Evolutionary conservation across 2,888 invertebrate species (phyloP).

Genomic region (Temnothorax rugatulus): DNA sequence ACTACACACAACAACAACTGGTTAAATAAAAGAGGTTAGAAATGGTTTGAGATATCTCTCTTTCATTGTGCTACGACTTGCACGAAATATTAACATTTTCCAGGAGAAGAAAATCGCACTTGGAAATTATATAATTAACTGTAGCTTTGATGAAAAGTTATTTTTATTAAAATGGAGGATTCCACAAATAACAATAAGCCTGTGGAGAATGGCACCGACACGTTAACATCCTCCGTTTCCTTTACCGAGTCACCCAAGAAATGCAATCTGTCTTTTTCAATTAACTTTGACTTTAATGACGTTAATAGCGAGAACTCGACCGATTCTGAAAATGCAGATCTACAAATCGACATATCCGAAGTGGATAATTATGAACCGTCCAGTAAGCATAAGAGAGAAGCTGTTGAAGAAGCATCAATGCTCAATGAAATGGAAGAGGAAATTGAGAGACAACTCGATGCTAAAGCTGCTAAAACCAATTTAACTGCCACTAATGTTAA

Average conservation of each 20-base stretch:
- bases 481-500: slow-evolving; percentile 93
- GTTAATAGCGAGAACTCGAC: slow-evolving; percentile 78
- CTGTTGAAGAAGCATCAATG: slow-evolving; percentile 84
- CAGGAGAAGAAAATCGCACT: not conserved
- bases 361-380: slow-evolving; percentile 78
- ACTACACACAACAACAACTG: too few species aligned
- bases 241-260: slow-evolving; percentile 64
- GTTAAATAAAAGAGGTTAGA: not conserved
- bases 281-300: slow-evolving; percentile 80
- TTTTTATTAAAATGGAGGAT: slow-evolving; percentile 53
- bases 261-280: slow-evolving; percentile 80
- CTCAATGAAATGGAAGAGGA: slow-evolving; percentile 90
- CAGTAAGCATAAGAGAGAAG: slow-evolving; percentile 77
- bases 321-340: slow-evolving; percentile 81
- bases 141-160: not conserved
- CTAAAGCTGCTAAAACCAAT: slow-evolving; percentile 92
- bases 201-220: slow-evolving; percentile 1
- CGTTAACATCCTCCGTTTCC: slow-evolving; percentile 27
- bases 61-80: not conserved
- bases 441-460: slow-evolving; percentile 91
- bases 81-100: not conserved
- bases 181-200: not conserved
- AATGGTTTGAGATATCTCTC: not conserved
- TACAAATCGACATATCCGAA: slow-evolving; percentile 84
- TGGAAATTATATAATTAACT: not conserved